Evolutionary conservation across 2,888 invertebrate genomes (phyloP), one percentile per base, ranked within the genome.

Genomic region (Achlya flavicornis): DNA sequence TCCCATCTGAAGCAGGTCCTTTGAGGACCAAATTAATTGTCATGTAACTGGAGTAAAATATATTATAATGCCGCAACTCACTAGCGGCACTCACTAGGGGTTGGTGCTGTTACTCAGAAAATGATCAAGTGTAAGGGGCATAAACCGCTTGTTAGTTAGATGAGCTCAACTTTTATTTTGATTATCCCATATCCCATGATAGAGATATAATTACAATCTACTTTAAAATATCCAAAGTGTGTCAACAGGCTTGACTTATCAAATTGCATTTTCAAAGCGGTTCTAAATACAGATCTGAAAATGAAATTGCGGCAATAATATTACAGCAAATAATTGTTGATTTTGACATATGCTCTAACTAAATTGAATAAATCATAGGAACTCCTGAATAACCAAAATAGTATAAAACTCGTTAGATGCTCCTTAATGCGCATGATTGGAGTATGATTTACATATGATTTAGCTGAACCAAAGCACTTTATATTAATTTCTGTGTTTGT

Each of bases 121-220:
- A 19, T 53, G n/a, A 16, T 53, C 19, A 53, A 53, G 19, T 46
- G n/a, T n/a, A 10, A 46, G n/a, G n/a, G 46, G 16, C 19, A 35
- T 53, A 53, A 53, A 53, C 53, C 53, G 53, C 53, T 10, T 53
- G 16, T 53, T 53, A 53, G 46, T 10, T 53, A 19, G 10, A 53
- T 19, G 10, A 10, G 53, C 16, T 14, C 10, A 53, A 7, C 3
- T 53, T 6, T 46, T 14, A 46, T 46, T 46, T n/a, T 46, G 46
- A 46, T 46, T 46, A 41, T 5, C 6, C 26, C 26, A 26, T 26
- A 1, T 10, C 38, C 38, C 10, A 38, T 38, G 7, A 38, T 38
- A 38, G 12, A 43, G 14, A 43, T n/a, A n/a, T n/a, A 43, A 46
- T 46, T 2, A 35, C 5, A 35, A 35, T 3, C 6, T 35, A 35